Percentiles rank a stretch among this genome's conserved stretches.
phyloP scores from a whole-genome alignment of 2,113 vertebrate species.

The Hoplias malabaricus region DNA sequence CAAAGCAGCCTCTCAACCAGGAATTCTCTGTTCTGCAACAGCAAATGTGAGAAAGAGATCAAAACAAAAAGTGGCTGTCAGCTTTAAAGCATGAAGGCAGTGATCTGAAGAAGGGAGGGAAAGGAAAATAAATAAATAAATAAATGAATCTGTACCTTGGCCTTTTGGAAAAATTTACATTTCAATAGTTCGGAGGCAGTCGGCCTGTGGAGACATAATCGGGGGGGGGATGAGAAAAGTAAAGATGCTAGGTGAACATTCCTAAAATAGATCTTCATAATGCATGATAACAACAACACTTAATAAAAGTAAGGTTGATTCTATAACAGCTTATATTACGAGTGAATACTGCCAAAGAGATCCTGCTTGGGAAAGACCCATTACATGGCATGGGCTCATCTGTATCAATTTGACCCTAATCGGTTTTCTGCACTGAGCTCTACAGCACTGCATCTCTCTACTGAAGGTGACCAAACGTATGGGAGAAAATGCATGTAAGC shows the following conservation, averaged over 20 bases:
- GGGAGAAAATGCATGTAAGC: neutral
- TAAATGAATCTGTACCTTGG: slow-evolving; percentile 69
- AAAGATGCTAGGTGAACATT: slow-evolving; percentile 13
- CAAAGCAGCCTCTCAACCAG: slow-evolving; percentile 94
- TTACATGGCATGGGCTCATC: neutral
- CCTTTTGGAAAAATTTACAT: slow-evolving; percentile 83
- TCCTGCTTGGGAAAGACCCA: neutral
- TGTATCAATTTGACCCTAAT: slow-evolving; percentile 31
- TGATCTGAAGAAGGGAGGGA: neutral
- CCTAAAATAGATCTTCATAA: neutral
- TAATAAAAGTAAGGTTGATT: neutral
- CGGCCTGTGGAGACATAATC: slow-evolving; percentile 65
- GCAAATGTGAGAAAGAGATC: slow-evolving; percentile 24
- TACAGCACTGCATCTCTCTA: slow-evolving; percentile 10
- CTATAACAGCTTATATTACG: neutral
- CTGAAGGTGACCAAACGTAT: slow-evolving; percentile 12
- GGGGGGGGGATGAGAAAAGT: neutral
- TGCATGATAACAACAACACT: neutral
- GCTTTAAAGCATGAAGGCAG: slow-evolving; percentile 8
- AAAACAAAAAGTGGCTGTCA: slow-evolving; percentile 44
- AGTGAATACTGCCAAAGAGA: neutral
- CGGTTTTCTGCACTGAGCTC: slow-evolving; percentile 13
- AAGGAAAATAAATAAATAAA: neutral
- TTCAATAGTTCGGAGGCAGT: slow-evolving; percentile 80
- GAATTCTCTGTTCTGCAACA: slow-evolving; percentile 92